A percentile compares a stretch with the other conserved stretches of the same genome.
These are phyloP conservation scores for Taurulus bubalis DNA, from an alignment of 2,113 vertebrate species.

Conservation along the genomic window DNA sequence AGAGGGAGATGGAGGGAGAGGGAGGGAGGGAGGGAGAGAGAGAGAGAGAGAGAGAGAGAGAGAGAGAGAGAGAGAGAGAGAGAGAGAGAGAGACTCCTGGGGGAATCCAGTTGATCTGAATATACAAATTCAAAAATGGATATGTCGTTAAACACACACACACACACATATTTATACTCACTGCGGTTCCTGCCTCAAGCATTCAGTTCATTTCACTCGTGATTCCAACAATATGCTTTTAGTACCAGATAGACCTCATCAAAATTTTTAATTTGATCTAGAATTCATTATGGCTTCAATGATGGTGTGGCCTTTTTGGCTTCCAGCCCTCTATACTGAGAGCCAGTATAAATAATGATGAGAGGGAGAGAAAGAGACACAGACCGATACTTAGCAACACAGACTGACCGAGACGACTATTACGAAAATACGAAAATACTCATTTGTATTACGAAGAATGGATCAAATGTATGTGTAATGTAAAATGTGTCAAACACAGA, in stretches of 20 bases:
- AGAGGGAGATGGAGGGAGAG: not conserved
- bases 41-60: slow-evolving; percentile 1
- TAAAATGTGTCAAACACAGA: not conserved
- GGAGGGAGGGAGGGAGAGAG: not conserved
- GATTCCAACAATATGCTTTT: slow-evolving; percentile 56
- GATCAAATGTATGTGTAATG: not conserved
- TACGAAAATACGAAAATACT: not conserved
- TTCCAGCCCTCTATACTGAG: slow-evolving; percentile 35
- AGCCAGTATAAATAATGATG: slow-evolving; percentile 52
- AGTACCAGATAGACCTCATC: slow-evolving; percentile 49
- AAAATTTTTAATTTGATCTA: slow-evolving; percentile 60
- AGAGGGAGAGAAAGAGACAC: slow-evolving; percentile 11
- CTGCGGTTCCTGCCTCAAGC: slow-evolving; percentile 20
- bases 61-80: not conserved
- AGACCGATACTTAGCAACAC: too few relatives aligned
- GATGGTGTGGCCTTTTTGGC: slow-evolving; percentile 56
- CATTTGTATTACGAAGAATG: not conserved
- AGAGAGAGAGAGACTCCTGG: slow-evolving; percentile 14
- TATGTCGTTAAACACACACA: slow-evolving; percentile 22
- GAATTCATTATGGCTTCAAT: slow-evolving; percentile 61
- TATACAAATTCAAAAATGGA: slow-evolving; percentile 31
- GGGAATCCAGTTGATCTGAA: slow-evolving; percentile 42
- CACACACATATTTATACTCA: not conserved
- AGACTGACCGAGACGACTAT: not conserved
- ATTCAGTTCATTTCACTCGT: slow-evolving; percentile 41